Percentiles rank a stretch among this genome's conserved stretches.
Evolutionary conservation across 2,113 vertebrate genomes (phyloP).

Genomic region (Chloebia gouldiae): DNA sequence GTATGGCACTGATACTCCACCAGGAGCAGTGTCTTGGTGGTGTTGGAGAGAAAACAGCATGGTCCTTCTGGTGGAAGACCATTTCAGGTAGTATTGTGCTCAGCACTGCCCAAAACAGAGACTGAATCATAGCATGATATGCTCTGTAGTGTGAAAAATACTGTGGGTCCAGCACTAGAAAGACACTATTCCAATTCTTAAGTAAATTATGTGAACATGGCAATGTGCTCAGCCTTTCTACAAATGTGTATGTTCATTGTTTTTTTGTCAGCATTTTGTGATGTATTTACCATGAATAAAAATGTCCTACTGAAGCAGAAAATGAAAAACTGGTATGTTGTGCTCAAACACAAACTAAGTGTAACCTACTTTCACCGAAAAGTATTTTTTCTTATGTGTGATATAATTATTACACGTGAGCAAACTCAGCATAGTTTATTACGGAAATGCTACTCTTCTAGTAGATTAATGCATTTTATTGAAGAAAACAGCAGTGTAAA

Average conservation of each 20-base stretch:
- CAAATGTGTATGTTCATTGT: neutral
- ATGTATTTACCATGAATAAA: neutral
- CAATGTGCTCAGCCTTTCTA: neutral
- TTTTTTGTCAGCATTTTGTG: neutral
- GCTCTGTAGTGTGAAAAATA: neutral
- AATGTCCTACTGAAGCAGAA: neutral
- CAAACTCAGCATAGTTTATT: neutral
- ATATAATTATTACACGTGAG: neutral
- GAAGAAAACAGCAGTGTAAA: conserved; percentile 48
- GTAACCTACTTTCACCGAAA: neutral
- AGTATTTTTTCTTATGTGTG: neutral
- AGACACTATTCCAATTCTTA: neutral
- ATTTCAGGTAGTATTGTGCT: neutral
- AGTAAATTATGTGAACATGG: neutral
- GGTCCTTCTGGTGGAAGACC: neutral
- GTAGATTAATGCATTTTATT: conserved; percentile 57
- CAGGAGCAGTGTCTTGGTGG: fast-evolving
- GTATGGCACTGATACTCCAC: neutral
- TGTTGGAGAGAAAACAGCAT: neutral
- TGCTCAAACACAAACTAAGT: neutral
- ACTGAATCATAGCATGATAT: neutral
- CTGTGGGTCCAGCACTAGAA: neutral
- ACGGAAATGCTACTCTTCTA: conserved; percentile 21
- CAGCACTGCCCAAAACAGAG: neutral
- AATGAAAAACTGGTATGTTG: neutral